Base-by-base conservation (phyloP, 1,140 invertebrate genomes). In the Anastatus disparis region DNA sequence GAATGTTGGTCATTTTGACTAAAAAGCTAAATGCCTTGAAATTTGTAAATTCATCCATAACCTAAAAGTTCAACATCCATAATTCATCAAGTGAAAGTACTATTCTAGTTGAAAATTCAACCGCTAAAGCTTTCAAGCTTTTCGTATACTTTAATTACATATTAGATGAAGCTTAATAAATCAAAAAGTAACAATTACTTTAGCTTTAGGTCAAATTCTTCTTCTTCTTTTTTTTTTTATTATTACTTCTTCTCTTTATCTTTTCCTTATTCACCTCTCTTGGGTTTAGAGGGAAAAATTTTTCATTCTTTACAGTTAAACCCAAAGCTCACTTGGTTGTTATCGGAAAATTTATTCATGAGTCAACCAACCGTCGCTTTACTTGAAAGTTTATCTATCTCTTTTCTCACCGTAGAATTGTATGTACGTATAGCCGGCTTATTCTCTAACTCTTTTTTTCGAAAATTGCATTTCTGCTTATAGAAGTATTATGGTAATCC, bases 271-370 rank as follows among this genome's bases (percentile, higher is more conserved):
- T n/a, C n/a, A n/a, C n/a, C n/a, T n/a, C 42, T 44, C n/a, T 44
- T 8, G 15, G 27, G 27, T 29, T 55, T 31, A 55, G n/a, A 12
- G 52, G 10, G 8, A 13, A 35, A 15, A 44, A 48, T 48, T 48
- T 24, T 48, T 48, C 46, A 48, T 48, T 48, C n/a, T 3, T 20
- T 15, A 10, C 10, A 8, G n/a, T 48, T 48, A 24, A 7, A 24
- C 40, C 46, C 4, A 22, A 24, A 22, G n/a, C n/a, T 22, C 15
- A 48, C n/a, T 13, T 31, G 55, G 35, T 13, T 13, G 15, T 58
- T 58, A 58, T 40, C 55, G 55, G 35, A 2, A 58, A 58, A 58
- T 58, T 58, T 58, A 58, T 58, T 58, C 55, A 58, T 58, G 35
- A 58, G 55, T 0, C 6, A 0, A n/a, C 26, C 50, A 10, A 26